Base-by-base conservation (phyloP, 2,113 vertebrate species). In the Aptenodytes forsteri region DNA sequence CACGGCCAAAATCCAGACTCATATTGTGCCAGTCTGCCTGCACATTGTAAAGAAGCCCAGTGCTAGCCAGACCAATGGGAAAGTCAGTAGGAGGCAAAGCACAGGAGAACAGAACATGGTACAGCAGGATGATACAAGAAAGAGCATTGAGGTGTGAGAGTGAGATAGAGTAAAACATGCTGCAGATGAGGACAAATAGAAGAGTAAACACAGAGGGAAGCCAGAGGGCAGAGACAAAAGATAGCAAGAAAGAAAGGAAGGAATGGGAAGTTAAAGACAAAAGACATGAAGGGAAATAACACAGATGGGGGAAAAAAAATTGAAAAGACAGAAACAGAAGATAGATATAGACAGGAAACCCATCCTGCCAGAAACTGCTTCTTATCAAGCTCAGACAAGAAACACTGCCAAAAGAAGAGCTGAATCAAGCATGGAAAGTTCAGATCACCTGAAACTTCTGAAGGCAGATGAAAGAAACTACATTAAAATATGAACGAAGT, bases 381-480 rank as follows among this genome's bases (percentile, higher is more conserved):
- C 89, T 93, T 93, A 96, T 87, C 84, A 72, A 85, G 23, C 66
- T 88, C 54, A 77, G 65, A 67, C 80, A 94, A 52, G 65, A 92
- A 84, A 64, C 40, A 59, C 19, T 89, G 49, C 23, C 38, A 83
- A 83, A 93, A n/a, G 11, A 64, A 83, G 30, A 93, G 42, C n/a
- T 55, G 58, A 96, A 83, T 88, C 52, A 92, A 77, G 56, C 38
- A 44, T 36, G 15, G 16, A 55, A 87, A 80, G 71, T 90, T 94
- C 66, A 86, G 42, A 85, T 34, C 87, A 93, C 82, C 75, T 91
- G 54, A 87, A 85, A 73, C 65, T 89, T 93, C 72, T 62, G 7
- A 89, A 82, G 54, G 54, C 46, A 90, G 26, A 64, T 71, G 38
- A 93, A 90, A 94, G 50, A 76, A 95, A 49, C 21, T 19, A 62